Evolutionary conservation across 1,140 invertebrate genomes (phyloP).

Genomic region (Nymphalis io): DNA sequence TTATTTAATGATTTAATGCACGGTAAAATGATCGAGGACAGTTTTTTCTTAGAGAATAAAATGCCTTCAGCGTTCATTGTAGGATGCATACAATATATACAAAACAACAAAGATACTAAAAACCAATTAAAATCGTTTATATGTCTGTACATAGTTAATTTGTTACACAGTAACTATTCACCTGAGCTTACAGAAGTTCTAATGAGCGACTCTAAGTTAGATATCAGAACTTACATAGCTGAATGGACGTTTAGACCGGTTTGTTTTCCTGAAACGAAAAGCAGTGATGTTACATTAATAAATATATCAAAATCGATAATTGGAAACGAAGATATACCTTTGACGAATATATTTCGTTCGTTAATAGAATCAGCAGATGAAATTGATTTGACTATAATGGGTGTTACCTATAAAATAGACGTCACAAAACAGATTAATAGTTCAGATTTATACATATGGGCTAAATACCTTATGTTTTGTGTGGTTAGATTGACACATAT

Average conservation of each 20-base stretch:
- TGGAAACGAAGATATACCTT: constrained; percentile 47
- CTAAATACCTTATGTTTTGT: constrained; percentile 73
- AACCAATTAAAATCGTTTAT: constrained; percentile 66
- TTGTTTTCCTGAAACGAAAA: constrained; percentile 50
- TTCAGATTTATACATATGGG: constrained; percentile 68
- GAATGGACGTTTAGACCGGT: constrained; percentile 62
- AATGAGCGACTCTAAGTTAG: constrained; percentile 66
- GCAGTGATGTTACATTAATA: constrained; percentile 53
- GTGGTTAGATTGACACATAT: constrained; percentile 61
- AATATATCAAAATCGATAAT: constrained; percentile 65
- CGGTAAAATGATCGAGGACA: constrained; percentile 54
- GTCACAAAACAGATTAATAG: constrained; percentile 50
- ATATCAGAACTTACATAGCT: constrained; percentile 66
- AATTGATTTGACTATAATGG: constrained; percentile 44
- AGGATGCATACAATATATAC: constrained; percentile 67
- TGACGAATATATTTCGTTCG: constrained; percentile 57
- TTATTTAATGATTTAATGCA: constrained; percentile 73
- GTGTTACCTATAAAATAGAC: constrained; percentile 50
- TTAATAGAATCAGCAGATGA: constrained; percentile 48
- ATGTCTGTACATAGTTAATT: constrained; percentile 66
- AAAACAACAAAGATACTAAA: constrained; percentile 59
- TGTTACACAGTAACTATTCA: constrained; percentile 73
- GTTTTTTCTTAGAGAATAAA: constrained; percentile 67
- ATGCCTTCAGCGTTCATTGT: constrained; percentile 71
- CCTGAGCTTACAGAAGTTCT: constrained; percentile 70